Percentiles rank a stretch among this genome's conserved stretches.
Evolutionary conservation across 1,140 invertebrate genomes (phyloP).

Genomic region (Drosophila mauritiana): DNA sequence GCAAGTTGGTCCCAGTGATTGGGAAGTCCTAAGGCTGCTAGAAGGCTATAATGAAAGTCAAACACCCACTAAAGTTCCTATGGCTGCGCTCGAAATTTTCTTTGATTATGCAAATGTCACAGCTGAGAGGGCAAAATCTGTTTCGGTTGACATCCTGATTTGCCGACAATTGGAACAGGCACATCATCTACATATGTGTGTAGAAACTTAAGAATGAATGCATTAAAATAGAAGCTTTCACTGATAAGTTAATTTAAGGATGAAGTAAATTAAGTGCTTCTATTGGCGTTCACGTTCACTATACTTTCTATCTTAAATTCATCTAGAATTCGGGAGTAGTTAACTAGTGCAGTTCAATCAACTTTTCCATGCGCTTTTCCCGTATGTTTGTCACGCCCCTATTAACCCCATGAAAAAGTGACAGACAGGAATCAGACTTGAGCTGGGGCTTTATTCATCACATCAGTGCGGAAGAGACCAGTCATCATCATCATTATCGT

Average conservation of each 20-base stretch:
- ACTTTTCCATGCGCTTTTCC: slow-evolving; percentile 16
- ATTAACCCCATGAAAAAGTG: background rate
- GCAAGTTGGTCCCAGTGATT: background rate
- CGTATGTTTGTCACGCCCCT: slow-evolving; percentile 28
- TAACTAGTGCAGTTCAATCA: slow-evolving; percentile 39
- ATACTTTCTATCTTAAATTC: too few species aligned
- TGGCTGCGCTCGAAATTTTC: background rate
- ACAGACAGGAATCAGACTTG: slow-evolving; percentile 11
- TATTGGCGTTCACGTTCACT: too few species aligned
- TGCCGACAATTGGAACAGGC: too few species aligned
- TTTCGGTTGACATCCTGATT: background rate
- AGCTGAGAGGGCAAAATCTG: slow-evolving; percentile 1
- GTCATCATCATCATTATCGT: slow-evolving; percentile 17
- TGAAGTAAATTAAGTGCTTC: too few species aligned
- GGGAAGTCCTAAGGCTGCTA: slow-evolving; percentile 43
- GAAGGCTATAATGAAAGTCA: slow-evolving; percentile 8
- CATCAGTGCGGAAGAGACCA: slow-evolving; percentile 6
- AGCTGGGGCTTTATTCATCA: slow-evolving; percentile 15
- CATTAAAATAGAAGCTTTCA: too few species aligned
- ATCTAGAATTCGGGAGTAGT: background rate
- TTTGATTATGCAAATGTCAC: slow-evolving; percentile 22
- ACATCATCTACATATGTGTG: too few species aligned
- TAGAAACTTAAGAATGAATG: background rate
- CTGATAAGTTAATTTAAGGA: too few species aligned
- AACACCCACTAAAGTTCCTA: slow-evolving; percentile 11